Evolutionary conservation across 1,140 invertebrate species (phyloP).

Genomic region (Trichonephila clavipes): DNA sequence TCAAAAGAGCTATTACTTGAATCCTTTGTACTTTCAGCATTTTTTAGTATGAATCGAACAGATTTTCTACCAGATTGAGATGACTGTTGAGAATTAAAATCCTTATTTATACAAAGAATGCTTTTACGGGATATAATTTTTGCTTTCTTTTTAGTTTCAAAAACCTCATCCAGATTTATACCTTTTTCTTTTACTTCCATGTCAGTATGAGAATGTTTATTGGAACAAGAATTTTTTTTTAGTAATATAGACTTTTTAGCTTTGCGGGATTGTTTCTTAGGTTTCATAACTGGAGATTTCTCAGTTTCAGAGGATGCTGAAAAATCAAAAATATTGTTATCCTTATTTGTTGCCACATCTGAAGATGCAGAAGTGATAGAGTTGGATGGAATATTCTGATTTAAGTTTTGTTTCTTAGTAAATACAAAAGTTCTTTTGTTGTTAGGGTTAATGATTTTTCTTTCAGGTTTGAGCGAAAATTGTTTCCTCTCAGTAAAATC

Average conservation of each 20-base stretch:
- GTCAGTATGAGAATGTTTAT: neutral
- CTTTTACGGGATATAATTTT: neutral
- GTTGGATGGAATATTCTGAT: neutral
- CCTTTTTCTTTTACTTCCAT: neutral
- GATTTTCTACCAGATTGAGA: neutral
- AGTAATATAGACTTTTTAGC: neutral
- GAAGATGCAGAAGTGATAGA: neutral
- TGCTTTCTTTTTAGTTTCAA: neutral
- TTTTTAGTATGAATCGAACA: neutral
- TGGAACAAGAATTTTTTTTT: neutral
- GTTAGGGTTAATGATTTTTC: neutral
- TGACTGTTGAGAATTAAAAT: neutral
- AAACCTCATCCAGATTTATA: neutral
- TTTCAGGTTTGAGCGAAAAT: neutral
- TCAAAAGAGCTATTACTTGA: neutral
- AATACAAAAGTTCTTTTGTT: neutral
- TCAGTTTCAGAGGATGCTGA: neutral
- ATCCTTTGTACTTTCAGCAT: neutral
- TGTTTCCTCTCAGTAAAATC: neutral
- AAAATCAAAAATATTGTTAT: neutral
- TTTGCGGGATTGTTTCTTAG: neutral
- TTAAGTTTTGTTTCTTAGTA: neutral
- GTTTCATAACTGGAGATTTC: neutral
- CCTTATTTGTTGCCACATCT: neutral
- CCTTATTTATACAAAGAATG: neutral